Percentiles rank a stretch among this genome's conserved stretches.
phyloP scores from a whole-genome alignment of 2,113 vertebrate genomes.

The Sarotherodon lohbergeri region DNA sequence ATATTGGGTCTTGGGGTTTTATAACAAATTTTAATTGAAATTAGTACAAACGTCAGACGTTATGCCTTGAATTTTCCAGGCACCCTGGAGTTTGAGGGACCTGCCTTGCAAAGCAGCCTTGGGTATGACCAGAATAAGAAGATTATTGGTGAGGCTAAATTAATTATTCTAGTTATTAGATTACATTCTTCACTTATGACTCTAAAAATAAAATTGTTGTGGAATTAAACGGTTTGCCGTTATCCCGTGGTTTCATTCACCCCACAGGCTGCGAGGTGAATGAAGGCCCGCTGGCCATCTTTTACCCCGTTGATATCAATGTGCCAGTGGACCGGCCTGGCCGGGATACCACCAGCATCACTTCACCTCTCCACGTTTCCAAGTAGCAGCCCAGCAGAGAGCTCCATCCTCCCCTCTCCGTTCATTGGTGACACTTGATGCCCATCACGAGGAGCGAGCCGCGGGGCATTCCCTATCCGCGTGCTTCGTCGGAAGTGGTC shows the following conservation, averaged over 20 bases:
- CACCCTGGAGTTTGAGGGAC: not conserved
- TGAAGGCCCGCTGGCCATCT: not conserved
- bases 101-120: not conserved
- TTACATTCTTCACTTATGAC: not conserved
- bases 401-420: not conserved
- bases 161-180: not conserved
- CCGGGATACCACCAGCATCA: conserved; percentile 40
- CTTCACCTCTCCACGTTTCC: conserved; percentile 73
- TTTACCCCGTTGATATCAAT: conserved; percentile 34
- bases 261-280: not conserved
- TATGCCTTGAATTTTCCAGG: not conserved
- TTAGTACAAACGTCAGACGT: not conserved
- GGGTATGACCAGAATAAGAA: not conserved
- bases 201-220: not conserved
- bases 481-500: conserved; percentile 45
- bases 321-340: not conserved
- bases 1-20: not conserved
- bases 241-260: not conserved
- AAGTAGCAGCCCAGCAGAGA: conserved; percentile 51
- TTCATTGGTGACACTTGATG: conserved; percentile 56
- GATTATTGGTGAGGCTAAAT: not conserved
- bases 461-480: conserved; percentile 48
- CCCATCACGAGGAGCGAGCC: conserved; percentile 43
- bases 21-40: not conserved
- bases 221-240: not conserved